Percentiles rank a stretch among this genome's conserved stretches.
Conservation (phyloP, 53 echinoderm and acorn worm species). For the Luidia sarsii region DNA sequence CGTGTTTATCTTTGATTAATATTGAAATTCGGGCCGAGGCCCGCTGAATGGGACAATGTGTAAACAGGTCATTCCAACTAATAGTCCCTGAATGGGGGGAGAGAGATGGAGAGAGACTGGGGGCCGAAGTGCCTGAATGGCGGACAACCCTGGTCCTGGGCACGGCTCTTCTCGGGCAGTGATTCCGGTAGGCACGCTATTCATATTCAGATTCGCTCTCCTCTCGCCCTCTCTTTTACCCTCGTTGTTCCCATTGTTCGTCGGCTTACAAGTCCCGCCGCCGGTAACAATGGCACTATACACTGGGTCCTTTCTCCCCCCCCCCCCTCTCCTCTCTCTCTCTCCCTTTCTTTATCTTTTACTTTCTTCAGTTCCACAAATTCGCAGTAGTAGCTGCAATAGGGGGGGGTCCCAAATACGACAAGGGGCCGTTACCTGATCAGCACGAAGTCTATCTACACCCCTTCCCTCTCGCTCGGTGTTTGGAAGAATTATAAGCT, state of each 20-base stretch:
- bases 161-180: neutral
- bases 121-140: slow-evolving; percentile 7
- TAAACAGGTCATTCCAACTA: slow-evolving; percentile 51
- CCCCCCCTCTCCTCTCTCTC: too few relatives aligned
- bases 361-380: too few relatives aligned
- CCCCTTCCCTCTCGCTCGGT: neutral
- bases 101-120: too few relatives aligned
- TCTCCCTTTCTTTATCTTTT: too few relatives aligned
- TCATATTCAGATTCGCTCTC: slow-evolving; percentile 29
- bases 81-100: slow-evolving; percentile 25
- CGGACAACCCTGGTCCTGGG: too few relatives aligned
- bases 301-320: too few relatives aligned
- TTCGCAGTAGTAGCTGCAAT: neutral
- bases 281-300: too few relatives aligned
- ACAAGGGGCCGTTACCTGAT: too few relatives aligned
- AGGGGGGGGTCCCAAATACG: neutral
- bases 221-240: too few relatives aligned
- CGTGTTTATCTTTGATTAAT: slow-evolving; percentile 52
- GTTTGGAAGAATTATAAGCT: slow-evolving; percentile 21
- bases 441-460: too few relatives aligned
- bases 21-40: slow-evolving; percentile 45
- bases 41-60: slow-evolving; percentile 45
- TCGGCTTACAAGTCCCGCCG: too few relatives aligned
- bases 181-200: neutral
- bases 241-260: too few relatives aligned